A percentile compares a stretch with the other conserved stretches of the same genome.
Conservation (phyloP, 2,113 vertebrate species). For the human (Homo sapiens) region DNA sequence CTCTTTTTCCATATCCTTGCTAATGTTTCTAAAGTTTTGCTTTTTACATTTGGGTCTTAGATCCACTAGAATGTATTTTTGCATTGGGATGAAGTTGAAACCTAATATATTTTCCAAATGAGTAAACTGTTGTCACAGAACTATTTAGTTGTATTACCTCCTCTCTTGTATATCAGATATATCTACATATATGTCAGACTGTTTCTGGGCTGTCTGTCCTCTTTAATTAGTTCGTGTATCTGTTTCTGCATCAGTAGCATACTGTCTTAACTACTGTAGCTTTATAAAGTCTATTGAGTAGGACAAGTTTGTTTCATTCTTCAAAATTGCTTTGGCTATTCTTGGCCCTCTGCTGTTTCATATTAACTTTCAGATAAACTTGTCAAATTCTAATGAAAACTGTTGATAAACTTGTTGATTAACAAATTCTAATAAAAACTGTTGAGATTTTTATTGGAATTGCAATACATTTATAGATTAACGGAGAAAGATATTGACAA, state of each 20-base stretch:
- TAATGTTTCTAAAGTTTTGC: neutral
- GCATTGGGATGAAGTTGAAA: neutral
- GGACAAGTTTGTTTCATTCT: neutral
- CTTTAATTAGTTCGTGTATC: neutral
- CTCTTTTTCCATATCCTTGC: neutral
- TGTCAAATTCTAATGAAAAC: neutral
- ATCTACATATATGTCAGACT: neutral
- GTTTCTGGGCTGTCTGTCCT: neutral
- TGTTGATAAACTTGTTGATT: neutral
- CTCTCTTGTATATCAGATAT: neutral
- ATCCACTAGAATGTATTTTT: neutral
- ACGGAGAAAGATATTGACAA: neutral
- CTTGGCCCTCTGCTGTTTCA: neutral
- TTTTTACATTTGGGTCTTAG: neutral
- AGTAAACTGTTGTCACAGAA: neutral
- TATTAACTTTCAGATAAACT: constrained; percentile 25
- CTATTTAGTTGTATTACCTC: neutral
- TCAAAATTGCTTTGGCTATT: neutral
- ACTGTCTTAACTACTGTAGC: neutral
- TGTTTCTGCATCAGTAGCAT: neutral
- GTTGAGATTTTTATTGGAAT: neutral
- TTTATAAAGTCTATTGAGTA: neutral
- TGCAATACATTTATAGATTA: neutral
- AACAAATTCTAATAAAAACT: neutral
- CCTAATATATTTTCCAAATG: neutral